A percentile compares a stretch with the other conserved stretches of the same genome.
Conservation (phyloP, 1,140 invertebrate species). For the Steinernema khuongi region DNA sequence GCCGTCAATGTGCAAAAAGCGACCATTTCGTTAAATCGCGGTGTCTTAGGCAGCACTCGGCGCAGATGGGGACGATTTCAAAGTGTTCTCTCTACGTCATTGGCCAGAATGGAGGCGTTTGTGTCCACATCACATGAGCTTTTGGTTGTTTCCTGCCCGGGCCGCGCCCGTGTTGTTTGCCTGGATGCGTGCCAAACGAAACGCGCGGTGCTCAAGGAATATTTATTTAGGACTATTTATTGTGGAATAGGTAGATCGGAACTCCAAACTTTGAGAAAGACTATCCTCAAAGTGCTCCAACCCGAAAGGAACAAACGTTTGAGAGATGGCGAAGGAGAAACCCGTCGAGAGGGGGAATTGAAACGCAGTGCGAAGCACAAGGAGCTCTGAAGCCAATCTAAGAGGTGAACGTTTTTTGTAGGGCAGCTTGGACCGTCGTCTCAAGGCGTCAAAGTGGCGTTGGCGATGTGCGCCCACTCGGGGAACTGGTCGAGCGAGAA, state of each 20-base stretch:
- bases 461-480: constrained; percentile 39
- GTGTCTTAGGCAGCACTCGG: neutral
- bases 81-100: neutral
- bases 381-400: no score
- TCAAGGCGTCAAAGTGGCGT: neutral
- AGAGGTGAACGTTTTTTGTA: no score
- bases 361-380: no score
- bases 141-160: neutral
- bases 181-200: neutral
- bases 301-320: neutral
- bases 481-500: constrained; percentile 55
- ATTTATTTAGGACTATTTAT: neutral
- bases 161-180: neutral
- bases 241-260: neutral
- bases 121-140: neutral
- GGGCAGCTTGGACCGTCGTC: neutral
- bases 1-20: neutral
- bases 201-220: neutral
- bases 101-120: neutral
- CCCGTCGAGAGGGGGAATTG: neutral
- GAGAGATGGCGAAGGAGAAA: neutral
- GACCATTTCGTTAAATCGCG: neutral
- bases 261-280: neutral
- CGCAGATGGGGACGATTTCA: neutral
- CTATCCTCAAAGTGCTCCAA: neutral